A percentile compares a stretch with the other conserved stretches of the same genome.
These are phyloP conservation scores for Cettia cetti DNA, from an alignment of 2,113 vertebrate genomes.

Conservation along the genomic window DNA sequence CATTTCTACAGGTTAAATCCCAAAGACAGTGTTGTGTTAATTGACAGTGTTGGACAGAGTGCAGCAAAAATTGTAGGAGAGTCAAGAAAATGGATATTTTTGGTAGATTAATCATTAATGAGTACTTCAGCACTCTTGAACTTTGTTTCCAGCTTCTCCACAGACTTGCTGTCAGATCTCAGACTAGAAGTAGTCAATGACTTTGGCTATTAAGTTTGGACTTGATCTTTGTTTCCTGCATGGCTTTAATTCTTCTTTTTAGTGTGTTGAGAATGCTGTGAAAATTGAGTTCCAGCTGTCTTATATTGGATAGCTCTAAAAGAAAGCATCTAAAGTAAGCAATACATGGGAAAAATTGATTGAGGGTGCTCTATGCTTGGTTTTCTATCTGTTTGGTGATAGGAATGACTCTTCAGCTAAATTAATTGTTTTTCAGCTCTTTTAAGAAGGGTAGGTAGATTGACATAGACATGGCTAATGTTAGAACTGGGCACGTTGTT, in stretches of 20 bases:
- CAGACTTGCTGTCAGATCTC: neutral
- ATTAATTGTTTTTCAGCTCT: neutral
- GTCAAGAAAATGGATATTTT: neutral
- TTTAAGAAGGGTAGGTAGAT: neutral
- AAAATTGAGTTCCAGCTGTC: neutral
- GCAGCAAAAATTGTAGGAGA: neutral
- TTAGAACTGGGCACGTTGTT: accelerated
- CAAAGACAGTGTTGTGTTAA: neutral
- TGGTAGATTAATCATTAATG: neutral
- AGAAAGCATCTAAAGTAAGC: neutral
- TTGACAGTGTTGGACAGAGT: neutral
- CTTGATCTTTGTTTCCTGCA: neutral
- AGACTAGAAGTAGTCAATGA: neutral
- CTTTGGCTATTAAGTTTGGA: neutral
- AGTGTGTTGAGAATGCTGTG: accelerated
- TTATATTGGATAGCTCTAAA: neutral
- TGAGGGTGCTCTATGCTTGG: neutral
- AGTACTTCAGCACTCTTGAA: neutral
- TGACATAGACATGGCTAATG: neutral
- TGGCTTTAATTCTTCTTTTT: neutral
- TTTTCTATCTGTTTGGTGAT: neutral
- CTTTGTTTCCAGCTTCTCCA: neutral
- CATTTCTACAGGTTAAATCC: neutral
- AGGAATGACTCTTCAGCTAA: neutral
- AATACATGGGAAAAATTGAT: neutral